phyloP scores from a whole-genome alignment of 2,797 vertebrate species.

The Todus mexicanus region DNA sequence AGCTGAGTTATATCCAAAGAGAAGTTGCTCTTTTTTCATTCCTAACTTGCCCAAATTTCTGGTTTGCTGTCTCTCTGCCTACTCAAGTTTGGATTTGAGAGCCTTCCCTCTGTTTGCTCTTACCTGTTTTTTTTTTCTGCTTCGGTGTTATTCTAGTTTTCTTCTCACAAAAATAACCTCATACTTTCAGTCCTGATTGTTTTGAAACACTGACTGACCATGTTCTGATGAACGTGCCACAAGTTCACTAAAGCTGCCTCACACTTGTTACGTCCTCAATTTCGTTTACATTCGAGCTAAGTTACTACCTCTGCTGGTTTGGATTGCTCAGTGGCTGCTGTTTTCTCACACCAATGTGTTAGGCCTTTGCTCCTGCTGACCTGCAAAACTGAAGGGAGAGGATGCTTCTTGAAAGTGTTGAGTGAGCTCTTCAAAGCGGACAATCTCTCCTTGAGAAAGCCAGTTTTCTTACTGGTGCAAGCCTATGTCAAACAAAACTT shows the following conservation, averaged over 20 bases:
- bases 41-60: background rate
- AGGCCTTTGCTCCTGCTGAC: background rate
- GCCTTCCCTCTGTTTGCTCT: background rate
- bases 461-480: background rate
- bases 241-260: background rate
- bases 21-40: background rate
- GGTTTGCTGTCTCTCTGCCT: background rate
- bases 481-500: background rate
- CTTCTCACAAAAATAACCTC: background rate
- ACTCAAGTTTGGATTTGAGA: background rate
- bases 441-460: background rate
- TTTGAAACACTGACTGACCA: background rate
- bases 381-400: background rate
- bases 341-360: background rate
- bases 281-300: background rate
- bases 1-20: background rate
- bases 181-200: background rate
- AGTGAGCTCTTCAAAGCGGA: accelerated
- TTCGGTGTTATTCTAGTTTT: background rate
- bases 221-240: background rate
- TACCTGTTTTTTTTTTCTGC: background rate
- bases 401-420: background rate
- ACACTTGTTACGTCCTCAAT: background rate
- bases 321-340: background rate
- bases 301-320: background rate